Evolutionary conservation across 2,797 vertebrate species (phyloP).

Genomic region (Falco novaeseelandiae): DNA sequence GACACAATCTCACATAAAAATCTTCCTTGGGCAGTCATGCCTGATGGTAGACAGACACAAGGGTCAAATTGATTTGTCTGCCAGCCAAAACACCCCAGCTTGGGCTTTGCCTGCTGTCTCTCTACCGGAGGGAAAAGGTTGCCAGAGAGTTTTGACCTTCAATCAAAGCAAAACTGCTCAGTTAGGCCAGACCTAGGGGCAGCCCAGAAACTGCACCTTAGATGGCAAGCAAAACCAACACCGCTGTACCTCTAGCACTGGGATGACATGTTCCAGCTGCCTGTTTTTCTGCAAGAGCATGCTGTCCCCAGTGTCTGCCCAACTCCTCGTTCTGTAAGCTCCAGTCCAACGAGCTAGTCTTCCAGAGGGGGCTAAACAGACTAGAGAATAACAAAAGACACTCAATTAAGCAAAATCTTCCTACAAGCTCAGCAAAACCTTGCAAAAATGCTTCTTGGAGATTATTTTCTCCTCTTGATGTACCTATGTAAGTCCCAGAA

Average conservation of each 20-base stretch:
- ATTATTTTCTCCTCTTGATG: background rate
- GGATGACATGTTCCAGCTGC: background rate
- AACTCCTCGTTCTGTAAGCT: background rate
- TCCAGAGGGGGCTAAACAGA: background rate
- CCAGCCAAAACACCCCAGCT: background rate
- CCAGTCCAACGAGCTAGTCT: background rate
- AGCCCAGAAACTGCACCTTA: background rate
- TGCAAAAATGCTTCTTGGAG: background rate
- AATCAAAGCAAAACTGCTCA: background rate
- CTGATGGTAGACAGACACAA: background rate
- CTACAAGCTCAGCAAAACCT: slow-evolving; percentile 44
- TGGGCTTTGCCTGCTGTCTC: background rate
- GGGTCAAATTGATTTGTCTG: background rate
- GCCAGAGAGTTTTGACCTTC: background rate
- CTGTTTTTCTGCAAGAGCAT: accelerated
- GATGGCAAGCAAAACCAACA: accelerated
- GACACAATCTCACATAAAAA: background rate
- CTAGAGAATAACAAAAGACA: background rate
- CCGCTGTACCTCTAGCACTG: accelerated
- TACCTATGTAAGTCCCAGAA: background rate
- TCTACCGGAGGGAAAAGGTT: background rate
- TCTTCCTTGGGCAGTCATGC: background rate
- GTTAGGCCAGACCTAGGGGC: background rate
- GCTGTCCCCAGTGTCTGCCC: background rate
- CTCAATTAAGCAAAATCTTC: background rate